Evolutionary conservation across 2,113 vertebrate species (phyloP), one percentile per base, ranked within the genome.

Genomic region (Dermatemys mawii): DNA sequence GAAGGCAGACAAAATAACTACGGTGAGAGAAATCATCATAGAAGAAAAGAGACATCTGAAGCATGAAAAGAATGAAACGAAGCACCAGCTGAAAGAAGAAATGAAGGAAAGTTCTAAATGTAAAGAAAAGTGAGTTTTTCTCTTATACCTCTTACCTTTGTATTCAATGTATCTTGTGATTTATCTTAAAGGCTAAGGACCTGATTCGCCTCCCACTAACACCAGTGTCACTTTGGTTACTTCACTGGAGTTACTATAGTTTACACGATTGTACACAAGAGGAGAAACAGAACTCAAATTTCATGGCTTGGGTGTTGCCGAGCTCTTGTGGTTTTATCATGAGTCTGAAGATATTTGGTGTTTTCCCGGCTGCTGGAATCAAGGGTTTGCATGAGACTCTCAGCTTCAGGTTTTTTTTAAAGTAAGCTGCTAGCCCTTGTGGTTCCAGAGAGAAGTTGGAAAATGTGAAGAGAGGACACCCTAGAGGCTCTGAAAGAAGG

Each of bases 1-100:
- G 96, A 98, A 98, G 79, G 82, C 98, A 92, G 97, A 98, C 13
- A 97, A 98, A 49, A 85, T 95, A 70, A 96, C 92, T 3, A 96
- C 92, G 41, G 98, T 98, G 88, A 98, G 97, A 41, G 94, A 97
- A 90, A 83, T 94, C 49, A 87, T 97, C 24, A 83, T 94, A 50
- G 95, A 98, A 83, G 98, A 98, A 92, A 98, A 95, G 86, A 78
- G 83, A 82, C 83, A 44, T 17, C 91, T 97, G 94, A 96, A 97
- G 88, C 93, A 38, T 2, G 98, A 98, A 88, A 93, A 97, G n/a
- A 97, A 95, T 1, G 87, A 97, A 14, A 94, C 98, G 53, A 95
- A 97, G 83, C 94, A 94, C 70, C 97, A 97, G 51, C 92, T 98
- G 89, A 98, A 98, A 84, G 88, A 97, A 70, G 81, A 93, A 86